phyloP scores from a whole-genome alignment of 2,113 vertebrate species.

The Asarcornis scutulata region DNA sequence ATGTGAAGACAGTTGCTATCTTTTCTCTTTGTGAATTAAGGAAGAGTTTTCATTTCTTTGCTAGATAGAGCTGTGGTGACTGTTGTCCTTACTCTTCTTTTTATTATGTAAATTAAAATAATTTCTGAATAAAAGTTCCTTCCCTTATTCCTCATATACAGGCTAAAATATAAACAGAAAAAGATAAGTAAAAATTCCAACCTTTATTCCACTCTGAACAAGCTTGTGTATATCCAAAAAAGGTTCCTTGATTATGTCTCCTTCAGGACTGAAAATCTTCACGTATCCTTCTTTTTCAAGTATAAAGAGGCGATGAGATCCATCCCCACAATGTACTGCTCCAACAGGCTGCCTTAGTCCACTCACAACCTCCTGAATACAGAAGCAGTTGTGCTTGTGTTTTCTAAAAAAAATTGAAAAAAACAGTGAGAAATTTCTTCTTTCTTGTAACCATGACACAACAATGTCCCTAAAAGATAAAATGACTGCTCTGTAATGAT shows the following conservation, averaged over 20 bases:
- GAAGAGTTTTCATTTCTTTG: background rate
- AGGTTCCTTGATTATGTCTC: constrained; percentile 92
- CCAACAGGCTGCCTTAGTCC: constrained; percentile 91
- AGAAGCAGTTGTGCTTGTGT: constrained; percentile 99
- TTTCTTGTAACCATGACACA: background rate
- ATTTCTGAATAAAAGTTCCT: background rate
- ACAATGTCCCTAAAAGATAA: background rate
- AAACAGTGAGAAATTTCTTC: constrained; percentile 28
- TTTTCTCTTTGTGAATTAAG: background rate
- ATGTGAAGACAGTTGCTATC: background rate
- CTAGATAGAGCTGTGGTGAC: background rate
- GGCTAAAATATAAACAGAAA: constrained; percentile 34
- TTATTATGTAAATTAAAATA: background rate
- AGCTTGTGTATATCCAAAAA: constrained; percentile 99
- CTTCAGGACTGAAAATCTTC: constrained; percentile 88
- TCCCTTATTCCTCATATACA: background rate
- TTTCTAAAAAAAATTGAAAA: constrained; percentile 84
- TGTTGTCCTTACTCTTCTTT: background rate
- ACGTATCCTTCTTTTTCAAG: constrained; percentile 97
- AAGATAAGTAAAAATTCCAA: constrained; percentile 78
- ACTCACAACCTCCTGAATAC: constrained; percentile 91
- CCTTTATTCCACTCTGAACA: constrained; percentile 98
- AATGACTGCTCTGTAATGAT: background rate
- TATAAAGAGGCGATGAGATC: constrained; percentile 95
- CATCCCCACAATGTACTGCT: constrained; percentile 90